Conservation (phyloP, 2,113 vertebrate species). For the Syrmaticus mikado region DNA sequence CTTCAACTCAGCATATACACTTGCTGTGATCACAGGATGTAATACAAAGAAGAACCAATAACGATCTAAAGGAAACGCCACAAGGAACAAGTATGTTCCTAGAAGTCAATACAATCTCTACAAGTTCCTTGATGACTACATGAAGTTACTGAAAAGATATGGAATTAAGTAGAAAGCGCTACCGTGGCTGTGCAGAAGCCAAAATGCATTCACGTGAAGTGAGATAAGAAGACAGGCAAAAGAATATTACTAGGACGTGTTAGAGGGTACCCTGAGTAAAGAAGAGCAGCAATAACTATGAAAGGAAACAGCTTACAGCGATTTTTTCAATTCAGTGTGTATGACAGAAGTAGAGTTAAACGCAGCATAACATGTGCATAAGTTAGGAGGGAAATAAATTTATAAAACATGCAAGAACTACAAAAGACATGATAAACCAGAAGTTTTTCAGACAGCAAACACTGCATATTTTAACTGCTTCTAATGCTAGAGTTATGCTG, state of each 20-base stretch:
- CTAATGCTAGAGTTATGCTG: not conserved
- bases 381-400: not conserved
- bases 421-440: not conserved
- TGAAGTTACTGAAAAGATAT: not conserved
- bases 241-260: not conserved
- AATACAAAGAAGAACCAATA: not conserved
- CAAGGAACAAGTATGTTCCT: constrained; percentile 7
- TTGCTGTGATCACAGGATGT: not conserved
- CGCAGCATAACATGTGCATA: not conserved
- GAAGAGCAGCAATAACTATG: not conserved
- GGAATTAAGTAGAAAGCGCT: constrained; percentile 11
- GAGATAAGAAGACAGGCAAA: not conserved
- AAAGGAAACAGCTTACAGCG: not conserved
- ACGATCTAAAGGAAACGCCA: constrained; percentile 27
- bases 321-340: not conserved
- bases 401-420: not conserved
- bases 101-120: constrained; percentile 29
- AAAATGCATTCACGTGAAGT: constrained; percentile 6
- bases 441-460: not conserved
- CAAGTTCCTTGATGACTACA: constrained; percentile 42
- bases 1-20: not conserved
- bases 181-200: not conserved
- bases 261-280: not conserved
- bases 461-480: not conserved
- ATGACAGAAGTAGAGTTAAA: not conserved